phyloP scores from a whole-genome alignment of 1,140 invertebrate species.

The Cyclina sinensis region DNA sequence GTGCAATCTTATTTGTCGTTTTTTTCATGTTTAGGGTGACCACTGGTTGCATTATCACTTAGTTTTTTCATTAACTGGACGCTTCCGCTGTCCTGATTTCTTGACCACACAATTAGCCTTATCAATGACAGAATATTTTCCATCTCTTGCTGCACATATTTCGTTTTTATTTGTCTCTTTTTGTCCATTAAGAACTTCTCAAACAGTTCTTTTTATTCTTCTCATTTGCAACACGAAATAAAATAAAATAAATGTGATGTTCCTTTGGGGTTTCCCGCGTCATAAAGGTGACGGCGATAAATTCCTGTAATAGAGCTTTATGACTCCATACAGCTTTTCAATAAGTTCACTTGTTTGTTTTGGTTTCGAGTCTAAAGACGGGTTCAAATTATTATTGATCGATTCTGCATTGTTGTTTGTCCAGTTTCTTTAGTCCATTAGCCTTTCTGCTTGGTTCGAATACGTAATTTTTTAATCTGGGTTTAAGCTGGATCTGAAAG shows the following conservation, averaged over 20 bases:
- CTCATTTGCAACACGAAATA: slow-evolving; percentile 3
- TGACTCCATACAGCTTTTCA: slow-evolving; percentile 1
- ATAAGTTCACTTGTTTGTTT: not conserved
- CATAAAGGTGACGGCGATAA: slow-evolving; percentile 25
- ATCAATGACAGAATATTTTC: too few relatives aligned
- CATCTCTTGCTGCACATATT: not conserved
- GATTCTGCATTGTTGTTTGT: slow-evolving; percentile 52
- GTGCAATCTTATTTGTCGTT: too few relatives aligned
- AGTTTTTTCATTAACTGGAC: too few relatives aligned
- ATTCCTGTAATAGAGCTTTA: not conserved
- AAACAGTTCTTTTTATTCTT: not conserved
- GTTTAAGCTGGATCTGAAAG: slow-evolving; percentile 9
- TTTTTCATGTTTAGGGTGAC: too few relatives aligned
- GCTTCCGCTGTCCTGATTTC: too few relatives aligned
- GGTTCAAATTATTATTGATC: slow-evolving; percentile 26
- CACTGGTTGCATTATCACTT: too few relatives aligned
- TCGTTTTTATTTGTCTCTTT: not conserved
- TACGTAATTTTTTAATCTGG: not conserved
- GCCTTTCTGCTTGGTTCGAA: not conserved
- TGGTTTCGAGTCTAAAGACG: not conserved
- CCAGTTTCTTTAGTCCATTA: slow-evolving; percentile 18
- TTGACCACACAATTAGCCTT: too few relatives aligned
- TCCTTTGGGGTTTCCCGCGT: not conserved
- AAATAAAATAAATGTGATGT: not conserved
- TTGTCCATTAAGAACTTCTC: not conserved